phyloP scores from a whole-genome alignment of 2,113 vertebrate species.

The Microcebus lehilahytsara region DNA sequence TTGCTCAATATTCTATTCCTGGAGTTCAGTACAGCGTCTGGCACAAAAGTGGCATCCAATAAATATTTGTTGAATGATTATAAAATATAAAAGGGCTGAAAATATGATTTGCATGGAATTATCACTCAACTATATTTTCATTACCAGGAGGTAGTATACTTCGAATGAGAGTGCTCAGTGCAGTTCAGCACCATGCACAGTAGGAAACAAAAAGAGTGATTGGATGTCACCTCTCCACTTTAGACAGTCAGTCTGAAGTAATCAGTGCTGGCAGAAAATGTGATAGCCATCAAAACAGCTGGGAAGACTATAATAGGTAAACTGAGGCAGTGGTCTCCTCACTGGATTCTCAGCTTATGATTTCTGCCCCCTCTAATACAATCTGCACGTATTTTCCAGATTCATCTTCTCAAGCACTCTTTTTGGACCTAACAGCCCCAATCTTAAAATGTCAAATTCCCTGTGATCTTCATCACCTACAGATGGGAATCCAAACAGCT shows the following conservation, averaged over 20 bases:
- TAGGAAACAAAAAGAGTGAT: neutral
- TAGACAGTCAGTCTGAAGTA: neutral
- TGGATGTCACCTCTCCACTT: neutral
- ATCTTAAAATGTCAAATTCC: neutral
- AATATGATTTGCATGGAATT: neutral
- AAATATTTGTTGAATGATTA: neutral
- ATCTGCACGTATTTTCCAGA: neutral
- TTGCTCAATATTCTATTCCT: neutral
- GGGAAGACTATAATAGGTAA: neutral
- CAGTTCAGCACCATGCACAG: neutral
- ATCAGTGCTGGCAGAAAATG: neutral
- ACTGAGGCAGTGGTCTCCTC: neutral
- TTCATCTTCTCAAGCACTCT: neutral
- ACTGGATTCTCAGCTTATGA: neutral
- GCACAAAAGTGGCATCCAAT: neutral
- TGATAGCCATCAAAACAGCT: neutral
- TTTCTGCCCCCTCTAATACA: neutral
- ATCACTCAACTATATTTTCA: neutral
- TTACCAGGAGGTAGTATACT: neutral
- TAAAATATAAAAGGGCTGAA: neutral
- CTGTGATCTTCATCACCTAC: neutral
- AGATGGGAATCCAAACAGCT: neutral
- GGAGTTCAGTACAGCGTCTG: neutral
- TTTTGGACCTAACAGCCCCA: neutral
- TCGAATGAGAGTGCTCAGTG: neutral